A percentile compares a stretch with the other conserved stretches of the same genome.
These are phyloP conservation scores for Drosophila prolongata DNA, from an alignment of 2,888 invertebrate genomes.

Conservation along the genomic window DNA sequence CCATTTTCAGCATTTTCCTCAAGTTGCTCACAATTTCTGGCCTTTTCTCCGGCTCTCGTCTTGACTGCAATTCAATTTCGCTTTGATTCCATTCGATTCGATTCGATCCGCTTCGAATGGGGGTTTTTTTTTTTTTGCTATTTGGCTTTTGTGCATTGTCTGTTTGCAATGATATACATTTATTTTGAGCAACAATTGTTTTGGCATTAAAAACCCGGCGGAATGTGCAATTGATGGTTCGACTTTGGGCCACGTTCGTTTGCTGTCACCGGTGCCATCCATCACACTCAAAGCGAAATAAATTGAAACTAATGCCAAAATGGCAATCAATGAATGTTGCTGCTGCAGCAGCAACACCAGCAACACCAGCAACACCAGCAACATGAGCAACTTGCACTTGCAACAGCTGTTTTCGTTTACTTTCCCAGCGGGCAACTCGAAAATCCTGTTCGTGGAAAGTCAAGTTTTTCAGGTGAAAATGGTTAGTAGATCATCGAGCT, in stretches of 20 bases:
- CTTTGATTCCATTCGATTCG: constrained; percentile 17
- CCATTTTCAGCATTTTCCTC: constrained; percentile 25
- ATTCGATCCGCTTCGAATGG: constrained; percentile 25
- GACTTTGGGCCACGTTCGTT: constrained; percentile 50
- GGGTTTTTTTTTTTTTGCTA: not conserved
- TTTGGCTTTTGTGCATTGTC: constrained; percentile 5
- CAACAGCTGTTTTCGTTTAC: constrained; percentile 35
- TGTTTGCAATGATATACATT: constrained; percentile 48
- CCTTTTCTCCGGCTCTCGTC: constrained; percentile 5
- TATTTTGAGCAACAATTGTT: constrained; percentile 74
- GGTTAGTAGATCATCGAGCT: constrained; percentile 28
- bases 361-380: constrained; percentile 2
- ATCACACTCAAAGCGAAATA: constrained; percentile 79
- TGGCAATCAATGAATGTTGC: constrained; percentile 71
- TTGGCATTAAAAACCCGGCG: constrained; percentile 66
- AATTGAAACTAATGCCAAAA: constrained; percentile 79
- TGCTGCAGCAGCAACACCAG: constrained; percentile 6
- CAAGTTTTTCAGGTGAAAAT: constrained; percentile 31
- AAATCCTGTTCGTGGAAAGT: constrained; percentile 36
- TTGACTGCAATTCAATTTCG: constrained; percentile 38
- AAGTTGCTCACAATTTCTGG: constrained; percentile 21
- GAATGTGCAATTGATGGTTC: constrained; percentile 43
- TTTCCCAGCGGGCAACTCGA: constrained; percentile 28
- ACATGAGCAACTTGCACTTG: constrained; percentile 19
- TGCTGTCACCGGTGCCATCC: constrained; percentile 71